Base-by-base conservation (phyloP, 2,888 invertebrate genomes). In the Latheticus oryzae region DNA sequence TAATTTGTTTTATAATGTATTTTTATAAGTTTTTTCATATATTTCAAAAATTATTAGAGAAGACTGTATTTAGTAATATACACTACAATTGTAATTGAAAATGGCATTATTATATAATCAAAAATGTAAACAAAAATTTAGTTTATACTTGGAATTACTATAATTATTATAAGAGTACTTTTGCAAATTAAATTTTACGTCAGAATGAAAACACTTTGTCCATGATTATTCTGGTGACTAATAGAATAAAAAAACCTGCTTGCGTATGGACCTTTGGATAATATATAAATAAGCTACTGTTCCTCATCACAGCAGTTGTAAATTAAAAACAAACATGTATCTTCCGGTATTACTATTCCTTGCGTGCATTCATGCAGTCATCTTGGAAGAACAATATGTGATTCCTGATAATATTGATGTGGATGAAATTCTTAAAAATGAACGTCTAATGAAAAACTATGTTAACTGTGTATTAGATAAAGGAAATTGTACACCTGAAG, bases 401-500 rank as follows among this genome's bases (percentile, higher is more conserved):
- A 21, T 45, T 19, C 45, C 45, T n/a, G n/a, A 89, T 73, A 85
- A 87, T 71, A 78, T 90, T 45, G 81, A 91, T 73, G 43, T 91
- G 48, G 83, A 89, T 35, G 85, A 87, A 71, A 85, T 90, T 60
- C 74, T 90, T 9, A 73, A 68, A 2, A 90, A 85, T 75, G 84
- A 86, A 7, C 82, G 89, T 15, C 78, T 91, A 8, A 75, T 90
- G 4, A 67, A 67, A 30, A 73, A 70, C 58, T 75, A 74, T 51
- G 55, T 72, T 26, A 63, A 70, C 19, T 76, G 91, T 68, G 68
- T 90, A 15, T 73, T 89, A 67, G 85, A 83, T 0, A 80, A 77
- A 58, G 86, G 86, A 5, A 84, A 82, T 40, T 90, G 90, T 74
- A 88, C 85, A 2, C 80, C 87, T 4, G 90, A 90, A 69, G 90